A percentile compares a stretch with the other conserved stretches of the same genome.
These are phyloP conservation scores for Enteromius unitaeniatus DNA, from an alignment of 2,797 vertebrate genomes.

Conservation along the genomic window DNA sequence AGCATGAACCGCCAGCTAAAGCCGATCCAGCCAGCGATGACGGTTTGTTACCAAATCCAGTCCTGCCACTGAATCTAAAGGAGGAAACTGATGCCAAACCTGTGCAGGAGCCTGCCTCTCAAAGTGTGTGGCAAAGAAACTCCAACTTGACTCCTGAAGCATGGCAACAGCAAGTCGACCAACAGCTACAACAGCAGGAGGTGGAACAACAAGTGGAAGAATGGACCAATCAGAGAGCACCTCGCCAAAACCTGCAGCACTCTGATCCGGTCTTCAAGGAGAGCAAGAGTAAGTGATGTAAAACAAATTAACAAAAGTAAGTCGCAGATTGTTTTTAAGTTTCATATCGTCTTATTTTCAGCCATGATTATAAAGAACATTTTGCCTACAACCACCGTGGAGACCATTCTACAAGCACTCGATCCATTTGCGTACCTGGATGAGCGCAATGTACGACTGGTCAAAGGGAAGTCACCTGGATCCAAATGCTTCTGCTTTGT, in stretches of 20 bases:
- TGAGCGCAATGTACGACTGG: conserved; percentile 91
- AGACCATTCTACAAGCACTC: conserved; percentile 90
- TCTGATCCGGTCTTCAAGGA: conserved; percentile 77
- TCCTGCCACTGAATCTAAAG: conserved; percentile 61
- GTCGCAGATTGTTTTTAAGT: neutral
- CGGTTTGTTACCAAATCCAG: conserved; percentile 69
- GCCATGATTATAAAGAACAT: conserved; percentile 96
- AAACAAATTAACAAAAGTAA: neutral
- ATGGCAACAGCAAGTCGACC: conserved; percentile 84
- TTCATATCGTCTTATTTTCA: conserved; percentile 61
- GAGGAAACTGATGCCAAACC: conserved; percentile 65
- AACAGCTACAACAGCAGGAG: conserved; percentile 76
- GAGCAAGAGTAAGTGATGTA: conserved; percentile 77
- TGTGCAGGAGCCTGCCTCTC: conserved; percentile 61
- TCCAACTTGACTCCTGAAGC: conserved; percentile 82
- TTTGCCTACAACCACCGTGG: conserved; percentile 88
- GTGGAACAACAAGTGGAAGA: conserved; percentile 71
- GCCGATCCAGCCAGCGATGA: conserved; percentile 62
- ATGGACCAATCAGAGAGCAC: conserved; percentile 66
- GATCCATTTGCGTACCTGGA: conserved; percentile 90
- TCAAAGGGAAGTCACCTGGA: conserved; percentile 90
- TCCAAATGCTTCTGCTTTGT: conserved; percentile 95
- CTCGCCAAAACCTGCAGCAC: conserved; percentile 60
- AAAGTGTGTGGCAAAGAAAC: conserved; percentile 75
- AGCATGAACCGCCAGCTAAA: conserved; percentile 71